A percentile compares a stretch with the other conserved stretches of the same genome.
Evolutionary conservation across 2,888 invertebrate species (phyloP).

Genomic region (Nemurella pictetii): DNA sequence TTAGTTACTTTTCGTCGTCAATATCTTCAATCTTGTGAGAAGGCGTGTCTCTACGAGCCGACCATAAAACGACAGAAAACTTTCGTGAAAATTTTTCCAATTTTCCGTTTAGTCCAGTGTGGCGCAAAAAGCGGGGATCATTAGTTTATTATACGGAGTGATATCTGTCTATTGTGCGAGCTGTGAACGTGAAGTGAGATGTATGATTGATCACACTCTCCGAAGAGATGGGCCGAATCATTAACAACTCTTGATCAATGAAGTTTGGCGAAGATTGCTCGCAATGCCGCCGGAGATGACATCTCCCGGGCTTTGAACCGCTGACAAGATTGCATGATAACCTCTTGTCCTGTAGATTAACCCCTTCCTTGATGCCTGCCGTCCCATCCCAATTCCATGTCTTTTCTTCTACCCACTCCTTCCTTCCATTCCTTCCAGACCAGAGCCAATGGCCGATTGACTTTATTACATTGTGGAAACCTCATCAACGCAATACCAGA

Average conservation of each 20-base stretch:
- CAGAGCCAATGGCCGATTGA: neutral
- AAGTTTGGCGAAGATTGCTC: neutral
- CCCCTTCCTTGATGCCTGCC: neutral
- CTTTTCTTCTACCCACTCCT: neutral
- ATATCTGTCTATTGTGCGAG: neutral
- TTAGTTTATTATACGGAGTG: neutral
- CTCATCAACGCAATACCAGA: slow-evolving; percentile 1
- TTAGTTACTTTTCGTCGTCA: neutral
- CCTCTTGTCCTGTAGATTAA: neutral
- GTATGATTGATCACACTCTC: neutral
- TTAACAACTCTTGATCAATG: neutral
- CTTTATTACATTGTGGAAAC: slow-evolving; percentile 11
- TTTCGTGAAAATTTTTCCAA: neutral
- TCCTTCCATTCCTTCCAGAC: neutral
- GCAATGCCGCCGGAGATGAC: neutral
- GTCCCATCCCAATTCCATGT: neutral
- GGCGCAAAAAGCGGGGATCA: neutral
- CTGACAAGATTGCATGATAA: neutral
- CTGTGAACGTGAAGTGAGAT: neutral
- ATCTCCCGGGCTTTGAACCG: neutral
- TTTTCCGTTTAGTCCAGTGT: too few relatives aligned
- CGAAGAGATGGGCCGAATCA: neutral
- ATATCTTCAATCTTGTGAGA: neutral
- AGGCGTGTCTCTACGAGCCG: neutral
- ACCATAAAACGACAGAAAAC: neutral